Percentiles rank a stretch among this genome's conserved stretches.
Conservation (phyloP, 1,140 invertebrate species). For the Trachymyrmex septentrionalis region DNA sequence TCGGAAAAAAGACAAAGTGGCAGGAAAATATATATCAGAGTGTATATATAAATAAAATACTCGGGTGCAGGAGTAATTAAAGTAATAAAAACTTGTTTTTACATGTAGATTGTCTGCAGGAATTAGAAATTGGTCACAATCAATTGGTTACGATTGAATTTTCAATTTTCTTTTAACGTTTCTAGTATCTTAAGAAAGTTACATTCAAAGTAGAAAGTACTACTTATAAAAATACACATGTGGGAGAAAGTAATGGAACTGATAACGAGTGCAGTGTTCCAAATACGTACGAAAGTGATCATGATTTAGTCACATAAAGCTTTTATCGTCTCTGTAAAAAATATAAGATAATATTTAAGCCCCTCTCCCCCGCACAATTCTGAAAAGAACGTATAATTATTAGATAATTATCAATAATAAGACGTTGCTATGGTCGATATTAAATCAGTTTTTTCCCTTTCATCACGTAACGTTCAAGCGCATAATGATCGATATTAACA, state of each 20-base stretch:
- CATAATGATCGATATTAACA: neutral
- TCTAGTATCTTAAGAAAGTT: conserved; percentile 11
- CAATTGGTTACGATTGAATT: neutral
- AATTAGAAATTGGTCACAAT: neutral
- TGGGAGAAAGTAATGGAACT: conserved; percentile 22
- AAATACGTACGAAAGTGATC: neutral
- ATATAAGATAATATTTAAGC: neutral
- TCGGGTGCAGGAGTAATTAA: neutral
- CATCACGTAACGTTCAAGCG: neutral
- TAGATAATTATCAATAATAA: conserved; percentile 14
- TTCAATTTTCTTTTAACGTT: neutral
- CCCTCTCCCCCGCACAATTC: neutral
- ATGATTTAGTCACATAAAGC: neutral
- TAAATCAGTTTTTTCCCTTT: neutral
- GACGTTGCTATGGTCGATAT: neutral
- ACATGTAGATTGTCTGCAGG: too few species aligned
- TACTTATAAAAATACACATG: neutral
- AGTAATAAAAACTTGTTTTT: neutral
- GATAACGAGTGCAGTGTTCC: neutral
- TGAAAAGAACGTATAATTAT: neutral
- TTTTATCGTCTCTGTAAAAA: neutral
- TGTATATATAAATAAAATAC: neutral
- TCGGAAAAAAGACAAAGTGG: neutral
- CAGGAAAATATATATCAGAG: neutral
- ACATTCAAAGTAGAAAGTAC: neutral